Evolutionary conservation across 1,140 invertebrate genomes (phyloP), one percentile per base, ranked within the genome.

Genomic region (Drosophila nasuta): DNA sequence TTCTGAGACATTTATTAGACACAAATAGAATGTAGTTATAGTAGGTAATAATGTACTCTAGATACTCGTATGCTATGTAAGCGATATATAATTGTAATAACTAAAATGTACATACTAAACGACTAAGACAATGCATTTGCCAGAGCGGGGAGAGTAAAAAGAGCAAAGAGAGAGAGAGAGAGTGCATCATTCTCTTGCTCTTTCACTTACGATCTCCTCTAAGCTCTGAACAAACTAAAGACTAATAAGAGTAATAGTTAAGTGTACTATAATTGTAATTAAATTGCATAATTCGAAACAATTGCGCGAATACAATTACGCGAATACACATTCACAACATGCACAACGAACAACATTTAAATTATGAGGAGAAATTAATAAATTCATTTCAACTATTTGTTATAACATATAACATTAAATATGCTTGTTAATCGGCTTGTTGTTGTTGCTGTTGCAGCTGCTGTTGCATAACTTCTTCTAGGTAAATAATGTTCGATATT

Each of bases 1-100:
- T 81, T 88, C 85, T 89, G 83, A 88, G 85, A 88, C 83, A 88
- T 88, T 88, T 88, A 88, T 88, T 88, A 88, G 85, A 88, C 83
- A 88, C 83, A 89, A 88, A 88, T 89, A 83, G 70, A 88, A 88
- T 82, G 72, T 82, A 77, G 68, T 71, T 75, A 65, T 69, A 65
- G 38, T 72, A 65, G 38, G 63, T 74, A 87, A 72, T 59, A 65
- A 64, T 76, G 78, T 67, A 62, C 73, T 69, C 85, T 80, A 88
- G 78, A 65, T 77, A 71, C 35, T 71, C 62, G 60, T 82, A 88
- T 81, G 80, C 80, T 71, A 88, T 88, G 65, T 77, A 87, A 88
- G 83, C 85, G 67, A 63, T 67, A 83, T 67, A 83, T 71, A 64
- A 66, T 76, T 76, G 79, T 88, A 88, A 73, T 76, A 88, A 88